Evolutionary conservation across 2,113 vertebrate genomes (phyloP).

Genomic region (Gambusia affinis): DNA sequence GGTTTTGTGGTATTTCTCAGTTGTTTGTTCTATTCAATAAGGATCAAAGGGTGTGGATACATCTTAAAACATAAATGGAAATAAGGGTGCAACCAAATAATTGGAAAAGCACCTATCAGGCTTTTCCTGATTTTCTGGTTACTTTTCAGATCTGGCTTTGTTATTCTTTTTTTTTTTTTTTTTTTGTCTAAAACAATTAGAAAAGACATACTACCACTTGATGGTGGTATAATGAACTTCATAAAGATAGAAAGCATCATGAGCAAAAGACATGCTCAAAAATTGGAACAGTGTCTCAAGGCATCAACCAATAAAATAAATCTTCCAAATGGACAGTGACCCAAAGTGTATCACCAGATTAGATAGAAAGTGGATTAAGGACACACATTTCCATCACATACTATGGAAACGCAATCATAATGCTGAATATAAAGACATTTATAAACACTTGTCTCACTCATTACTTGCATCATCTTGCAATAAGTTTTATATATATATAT

Average conservation of each 20-base stretch:
- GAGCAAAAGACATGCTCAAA: background rate
- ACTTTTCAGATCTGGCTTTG: background rate
- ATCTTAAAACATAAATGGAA: background rate
- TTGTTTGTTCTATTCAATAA: background rate
- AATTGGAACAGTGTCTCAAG: too few species aligned
- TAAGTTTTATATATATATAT: background rate
- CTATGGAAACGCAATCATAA: too few species aligned
- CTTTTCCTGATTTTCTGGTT: background rate
- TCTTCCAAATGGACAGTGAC: too few species aligned
- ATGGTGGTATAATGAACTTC: background rate
- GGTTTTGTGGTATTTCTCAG: background rate
- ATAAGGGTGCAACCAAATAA: background rate
- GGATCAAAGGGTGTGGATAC: background rate
- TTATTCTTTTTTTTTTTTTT: background rate
- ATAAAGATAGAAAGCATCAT: background rate
- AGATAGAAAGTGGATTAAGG: too few species aligned
- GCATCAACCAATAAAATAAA: too few species aligned
- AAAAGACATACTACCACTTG: background rate
- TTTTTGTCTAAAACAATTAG: background rate
- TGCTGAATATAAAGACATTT: too few species aligned
- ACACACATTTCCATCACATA: too few species aligned
- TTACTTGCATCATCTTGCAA: background rate
- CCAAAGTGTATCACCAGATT: too few species aligned
- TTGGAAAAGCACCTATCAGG: background rate
- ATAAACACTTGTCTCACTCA: too few species aligned